These are phyloP conservation scores for Sebastes variabilis DNA, from an alignment of 2,797 vertebrate species.

Conservation along the genomic window DNA sequence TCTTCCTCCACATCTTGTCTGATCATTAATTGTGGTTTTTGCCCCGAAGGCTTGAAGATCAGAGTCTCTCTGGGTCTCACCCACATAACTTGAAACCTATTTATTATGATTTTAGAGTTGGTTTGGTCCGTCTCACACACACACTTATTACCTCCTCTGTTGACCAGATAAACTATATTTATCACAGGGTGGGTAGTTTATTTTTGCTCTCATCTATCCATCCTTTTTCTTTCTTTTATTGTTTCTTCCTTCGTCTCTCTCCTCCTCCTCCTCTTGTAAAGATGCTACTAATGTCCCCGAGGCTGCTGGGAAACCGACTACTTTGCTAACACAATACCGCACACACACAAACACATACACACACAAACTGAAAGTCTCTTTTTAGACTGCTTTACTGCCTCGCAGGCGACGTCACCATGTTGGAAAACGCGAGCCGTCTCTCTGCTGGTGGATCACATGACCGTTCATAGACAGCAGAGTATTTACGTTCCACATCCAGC, in stretches of 20 bases:
- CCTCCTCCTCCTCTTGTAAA: conserved; percentile 22
- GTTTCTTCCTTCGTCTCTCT: neutral
- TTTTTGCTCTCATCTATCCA: neutral
- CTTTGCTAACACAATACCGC: conserved; percentile 52
- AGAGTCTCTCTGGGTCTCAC: too few species aligned
- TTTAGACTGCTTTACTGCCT: conserved; percentile 34
- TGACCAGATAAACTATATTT: neutral
- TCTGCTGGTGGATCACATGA: conserved; percentile 18
- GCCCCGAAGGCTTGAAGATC: conserved; percentile 19
- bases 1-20: neutral
- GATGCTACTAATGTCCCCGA: conserved; percentile 39
- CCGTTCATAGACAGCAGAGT: conserved; percentile 19
- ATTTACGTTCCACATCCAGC: neutral
- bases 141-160: neutral
- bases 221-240: neutral
- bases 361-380: conserved; percentile 11
- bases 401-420: neutral
- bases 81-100: too few species aligned
- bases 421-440: neutral
- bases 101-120: too few species aligned
- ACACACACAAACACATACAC: conserved; percentile 4
- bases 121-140: neutral
- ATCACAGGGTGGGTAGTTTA: conserved; percentile 14
- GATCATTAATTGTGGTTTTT: conserved; percentile 30
- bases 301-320: conserved; percentile 39